Evolutionary conservation across 1,140 invertebrate species (phyloP).

Genomic region (Papilio glaucus): DNA sequence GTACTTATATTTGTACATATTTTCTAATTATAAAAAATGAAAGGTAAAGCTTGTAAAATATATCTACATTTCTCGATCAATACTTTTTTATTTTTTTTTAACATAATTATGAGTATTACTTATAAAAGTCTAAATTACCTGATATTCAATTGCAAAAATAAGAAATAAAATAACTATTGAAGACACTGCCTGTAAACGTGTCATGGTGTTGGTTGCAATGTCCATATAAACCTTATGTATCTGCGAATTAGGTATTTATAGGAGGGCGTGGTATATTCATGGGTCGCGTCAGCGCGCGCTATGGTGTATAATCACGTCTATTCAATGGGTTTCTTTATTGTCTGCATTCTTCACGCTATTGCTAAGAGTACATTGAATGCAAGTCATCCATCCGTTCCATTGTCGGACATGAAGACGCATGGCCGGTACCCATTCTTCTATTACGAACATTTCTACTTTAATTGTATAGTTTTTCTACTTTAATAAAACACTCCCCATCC

Average conservation of each 20-base stretch:
- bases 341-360: slow-evolving; percentile 21
- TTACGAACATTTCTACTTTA: too few relatives aligned
- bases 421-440: too few relatives aligned
- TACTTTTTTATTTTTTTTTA: too few relatives aligned
- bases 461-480: too few relatives aligned
- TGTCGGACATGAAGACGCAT: slow-evolving; percentile 7
- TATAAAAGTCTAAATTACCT: slow-evolving; percentile 19
- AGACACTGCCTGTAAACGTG: slow-evolving; percentile 49
- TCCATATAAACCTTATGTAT: slow-evolving; percentile 63
- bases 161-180: slow-evolving; percentile 42
- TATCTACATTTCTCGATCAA: too few relatives aligned
- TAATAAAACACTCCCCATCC: too few relatives aligned
- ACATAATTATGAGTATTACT: too few relatives aligned
- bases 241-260: slow-evolving; percentile 80
- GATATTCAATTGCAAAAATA: slow-evolving; percentile 27
- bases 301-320: slow-evolving; percentile 59
- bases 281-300: slow-evolving; percentile 59
- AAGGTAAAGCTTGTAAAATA: too few relatives aligned
- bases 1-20: background rate
- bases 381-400: slow-evolving; percentile 30
- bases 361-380: slow-evolving; percentile 13
- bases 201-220: slow-evolving; percentile 57
- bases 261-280: slow-evolving; percentile 63
- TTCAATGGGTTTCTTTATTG: slow-evolving; percentile 36
- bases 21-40: background rate